These are phyloP conservation scores for Chrysolina americana DNA, from an alignment of 2,888 invertebrate genomes.

Conservation along the genomic window DNA sequence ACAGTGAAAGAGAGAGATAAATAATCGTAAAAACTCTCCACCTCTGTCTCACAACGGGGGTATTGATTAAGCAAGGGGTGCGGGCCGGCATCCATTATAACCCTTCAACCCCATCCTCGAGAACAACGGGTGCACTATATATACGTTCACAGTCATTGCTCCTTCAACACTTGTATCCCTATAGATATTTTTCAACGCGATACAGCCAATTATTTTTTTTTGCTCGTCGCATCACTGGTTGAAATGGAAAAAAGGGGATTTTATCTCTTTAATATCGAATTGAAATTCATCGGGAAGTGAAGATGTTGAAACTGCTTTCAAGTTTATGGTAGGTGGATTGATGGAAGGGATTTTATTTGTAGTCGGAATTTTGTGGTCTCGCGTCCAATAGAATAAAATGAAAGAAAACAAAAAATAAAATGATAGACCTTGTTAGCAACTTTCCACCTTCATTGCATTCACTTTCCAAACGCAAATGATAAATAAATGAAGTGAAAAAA, in stretches of 20 bases:
- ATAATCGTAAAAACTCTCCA: slow-evolving; percentile 13
- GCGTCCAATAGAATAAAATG: too few species aligned
- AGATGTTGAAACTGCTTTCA: background rate
- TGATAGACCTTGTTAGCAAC: too few species aligned
- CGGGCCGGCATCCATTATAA: slow-evolving; percentile 55
- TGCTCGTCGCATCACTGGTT: background rate
- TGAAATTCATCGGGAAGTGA: background rate
- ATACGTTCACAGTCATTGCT: slow-evolving; percentile 45
- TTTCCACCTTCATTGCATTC: too few species aligned
- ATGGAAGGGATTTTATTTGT: background rate
- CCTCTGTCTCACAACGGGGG: slow-evolving; percentile 43
- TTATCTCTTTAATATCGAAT: slow-evolving; percentile 1
- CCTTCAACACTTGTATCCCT: slow-evolving; percentile 35
- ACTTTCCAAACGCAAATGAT: too few species aligned
- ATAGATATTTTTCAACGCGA: slow-evolving; percentile 42
- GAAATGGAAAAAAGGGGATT: background rate
- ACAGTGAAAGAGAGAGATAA: too few species aligned
- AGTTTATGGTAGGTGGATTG: background rate
- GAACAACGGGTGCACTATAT: slow-evolving; percentile 52
- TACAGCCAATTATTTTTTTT: slow-evolving; percentile 48
- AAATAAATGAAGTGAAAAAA: too few species aligned
- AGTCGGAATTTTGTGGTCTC: too few species aligned
- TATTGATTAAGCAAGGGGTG: slow-evolving; percentile 61
- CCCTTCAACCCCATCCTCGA: slow-evolving; percentile 57
- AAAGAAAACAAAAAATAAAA: too few species aligned